A percentile compares a stretch with the other conserved stretches of the same genome.
These are phyloP conservation scores for Heptranchias perlo DNA, from an alignment of 2,113 vertebrate species.

Conservation along the genomic window DNA sequence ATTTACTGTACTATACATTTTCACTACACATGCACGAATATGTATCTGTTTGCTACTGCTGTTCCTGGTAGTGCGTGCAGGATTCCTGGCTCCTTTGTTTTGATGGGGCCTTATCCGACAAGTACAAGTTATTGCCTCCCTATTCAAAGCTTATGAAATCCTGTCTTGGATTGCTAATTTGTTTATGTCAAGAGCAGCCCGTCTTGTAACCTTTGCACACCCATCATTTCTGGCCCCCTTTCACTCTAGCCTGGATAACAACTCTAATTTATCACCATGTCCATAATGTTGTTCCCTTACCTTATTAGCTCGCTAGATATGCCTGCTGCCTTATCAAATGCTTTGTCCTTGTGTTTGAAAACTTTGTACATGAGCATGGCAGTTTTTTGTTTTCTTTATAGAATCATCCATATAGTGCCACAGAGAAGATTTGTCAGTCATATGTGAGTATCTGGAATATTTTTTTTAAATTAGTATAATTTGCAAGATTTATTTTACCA, in stretches of 20 bases:
- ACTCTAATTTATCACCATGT: neutral
- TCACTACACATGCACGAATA: neutral
- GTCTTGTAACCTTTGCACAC: neutral
- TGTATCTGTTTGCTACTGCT: neutral
- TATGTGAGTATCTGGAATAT: neutral
- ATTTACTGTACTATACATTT: neutral
- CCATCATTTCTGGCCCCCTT: neutral
- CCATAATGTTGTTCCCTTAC: neutral
- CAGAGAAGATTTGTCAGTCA: neutral
- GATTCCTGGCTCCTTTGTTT: neutral
- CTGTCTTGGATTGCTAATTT: neutral
- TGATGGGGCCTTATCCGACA: neutral
- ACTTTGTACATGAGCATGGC: neutral
- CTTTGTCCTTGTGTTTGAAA: neutral
- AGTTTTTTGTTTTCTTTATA: neutral
- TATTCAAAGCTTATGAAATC: neutral
- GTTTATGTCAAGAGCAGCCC: neutral
- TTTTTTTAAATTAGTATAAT: neutral
- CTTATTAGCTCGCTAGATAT: neutral
- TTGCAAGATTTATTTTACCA: neutral
- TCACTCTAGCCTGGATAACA: neutral
- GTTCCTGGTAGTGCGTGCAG: neutral
- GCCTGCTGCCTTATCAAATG: neutral
- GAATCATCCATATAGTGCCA: neutral
- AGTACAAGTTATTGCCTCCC: neutral